Base-by-base conservation (phyloP, 2,797 vertebrate genomes). In the Spea hammondii region DNA sequence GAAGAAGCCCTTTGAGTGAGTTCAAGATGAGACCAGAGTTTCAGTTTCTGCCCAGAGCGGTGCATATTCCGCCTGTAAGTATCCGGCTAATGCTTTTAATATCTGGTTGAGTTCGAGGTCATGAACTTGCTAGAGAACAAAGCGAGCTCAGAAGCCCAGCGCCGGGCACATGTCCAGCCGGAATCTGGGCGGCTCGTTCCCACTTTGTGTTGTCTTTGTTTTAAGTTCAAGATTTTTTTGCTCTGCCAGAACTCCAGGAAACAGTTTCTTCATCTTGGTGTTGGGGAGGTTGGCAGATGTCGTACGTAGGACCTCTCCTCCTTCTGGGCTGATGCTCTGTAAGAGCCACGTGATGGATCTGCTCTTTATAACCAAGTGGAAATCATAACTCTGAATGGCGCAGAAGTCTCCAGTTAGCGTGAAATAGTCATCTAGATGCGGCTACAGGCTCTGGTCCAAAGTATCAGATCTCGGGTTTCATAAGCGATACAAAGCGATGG, bases 101-200 rank as follows among this genome's bases (percentile, higher is more conserved):
- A 72, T 78, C 5, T 65, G 68, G n/a, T 54, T 72, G 69, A 78
- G 48, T 78, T 48, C 45, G 11, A 49, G 76, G 76, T 77, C 68
- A 65, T 70, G 76, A 71, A 77, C 68, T 65, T 77, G 7, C 76
- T 77, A 65, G 14, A 71, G 54, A 70, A 77, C 69, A 78, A 65
- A 65, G 59, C 46, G n/a, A 78, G 13, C 53, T 65, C 13, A 50
- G 59, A 14, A 77, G 69, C 13, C 14, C 14, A 12, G 62, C 44
- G 44, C 45, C 68, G 12, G 71, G 70, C 65, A 62, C 17, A 32
- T 2, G n/a, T 68, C 77, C 77, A 73, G 54, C 65, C 8, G 45
- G 13, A 51, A 53, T 74, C 77, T 46, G 47, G 53, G 68, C 69
- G 8, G 49, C 48, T 78, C 72, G 69, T 78, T 79, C 70, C 53